phyloP scores from a whole-genome alignment of 1,140 invertebrate genomes.

The Drosophila micromelanica region DNA sequence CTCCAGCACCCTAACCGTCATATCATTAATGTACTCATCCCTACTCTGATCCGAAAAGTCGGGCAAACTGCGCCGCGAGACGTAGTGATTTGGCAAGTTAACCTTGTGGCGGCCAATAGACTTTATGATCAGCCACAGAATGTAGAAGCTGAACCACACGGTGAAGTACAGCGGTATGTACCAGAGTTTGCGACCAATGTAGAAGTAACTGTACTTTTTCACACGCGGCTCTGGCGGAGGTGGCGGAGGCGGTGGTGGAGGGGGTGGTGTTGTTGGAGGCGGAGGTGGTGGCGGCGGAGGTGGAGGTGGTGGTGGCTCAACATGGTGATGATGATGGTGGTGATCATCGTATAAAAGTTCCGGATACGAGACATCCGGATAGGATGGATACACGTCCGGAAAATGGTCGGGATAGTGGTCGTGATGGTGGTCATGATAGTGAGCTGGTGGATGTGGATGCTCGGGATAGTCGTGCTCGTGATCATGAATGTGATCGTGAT shows the following conservation, averaged over 20 bases:
- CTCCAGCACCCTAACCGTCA: conserved; percentile 78
- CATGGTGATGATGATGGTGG: conserved; percentile 82
- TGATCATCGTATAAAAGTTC: conserved; percentile 85
- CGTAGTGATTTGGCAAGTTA: conserved; percentile 83
- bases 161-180: conserved; percentile 93
- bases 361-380: conserved; percentile 83
- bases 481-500: conserved; percentile 61
- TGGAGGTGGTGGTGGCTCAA: conserved; percentile 32
- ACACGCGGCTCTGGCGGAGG: conserved; percentile 86
- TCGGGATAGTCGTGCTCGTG: conserved; percentile 77
- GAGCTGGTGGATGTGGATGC: conserved; percentile 56
- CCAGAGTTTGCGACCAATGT: conserved; percentile 92
- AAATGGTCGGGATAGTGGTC: conserved; percentile 57
- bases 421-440: conserved; percentile 63
- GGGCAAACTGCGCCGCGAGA: conserved; percentile 54
- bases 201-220: conserved; percentile 93
- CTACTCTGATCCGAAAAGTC: conserved; percentile 55
- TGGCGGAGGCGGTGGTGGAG: conserved; percentile 70
- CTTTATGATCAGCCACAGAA: conserved; percentile 91
- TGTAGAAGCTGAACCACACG: conserved; percentile 92
- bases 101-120: conserved; percentile 91
- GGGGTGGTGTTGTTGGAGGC: conserved; percentile 35
- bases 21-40: conserved; percentile 72
- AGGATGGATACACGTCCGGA: conserved; percentile 77
- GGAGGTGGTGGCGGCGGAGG: conserved; percentile 32